Base-by-base conservation (phyloP, 2,797 vertebrate genomes). In the Odontamblyopus rebecca region DNA sequence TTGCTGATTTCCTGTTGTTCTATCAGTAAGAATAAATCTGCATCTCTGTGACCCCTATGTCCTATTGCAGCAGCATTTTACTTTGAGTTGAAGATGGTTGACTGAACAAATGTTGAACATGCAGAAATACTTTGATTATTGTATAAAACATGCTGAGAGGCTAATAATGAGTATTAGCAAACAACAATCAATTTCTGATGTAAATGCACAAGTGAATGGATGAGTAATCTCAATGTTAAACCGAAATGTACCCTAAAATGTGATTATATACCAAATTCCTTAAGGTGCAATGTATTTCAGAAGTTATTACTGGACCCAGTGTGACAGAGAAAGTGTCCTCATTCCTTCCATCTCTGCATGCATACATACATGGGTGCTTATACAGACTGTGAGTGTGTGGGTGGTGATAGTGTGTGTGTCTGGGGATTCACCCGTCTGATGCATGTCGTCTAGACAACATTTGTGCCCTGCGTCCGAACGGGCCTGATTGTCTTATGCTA, bases 371-470 rank as follows among this genome's bases (percentile, higher is more conserved):
- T 48, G 12, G 8, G n/a, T 56, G 53, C 53, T 54, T 54, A n/a
- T 54, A 19, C 53, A 23, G 82, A 70, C 69, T 75, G 62, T 68
- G 61, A 76, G 70, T 67, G 82, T 51, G 77, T 62, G 82, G 48
- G 77, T 62, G 82, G 70, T 68, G 69, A 50, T 59, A 23, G 68
- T 67, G 71, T 73, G 63, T 19, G 74, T 50, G 82, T 79, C 12
- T 76, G 88, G 86, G 83, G 94, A 84, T 92, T 94, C 89, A 76
- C 92, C 85, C 89, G 93, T 93, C 92, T 74, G 91, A 96, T 94
- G 91, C 93, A 94, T 94, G 95, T 96, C 92, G 95, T 97, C 95
- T 96, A 95, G 95, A 97, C 95, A 94, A 94, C 93, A 96, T 94
- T 86, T 85, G 81, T 95, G 94, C 92, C 90, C 92, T 91, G 85